Percentiles rank a stretch among this genome's conserved stretches.
Conservation (phyloP, 2,113 vertebrate genomes). For the Hippolais icterina region DNA sequence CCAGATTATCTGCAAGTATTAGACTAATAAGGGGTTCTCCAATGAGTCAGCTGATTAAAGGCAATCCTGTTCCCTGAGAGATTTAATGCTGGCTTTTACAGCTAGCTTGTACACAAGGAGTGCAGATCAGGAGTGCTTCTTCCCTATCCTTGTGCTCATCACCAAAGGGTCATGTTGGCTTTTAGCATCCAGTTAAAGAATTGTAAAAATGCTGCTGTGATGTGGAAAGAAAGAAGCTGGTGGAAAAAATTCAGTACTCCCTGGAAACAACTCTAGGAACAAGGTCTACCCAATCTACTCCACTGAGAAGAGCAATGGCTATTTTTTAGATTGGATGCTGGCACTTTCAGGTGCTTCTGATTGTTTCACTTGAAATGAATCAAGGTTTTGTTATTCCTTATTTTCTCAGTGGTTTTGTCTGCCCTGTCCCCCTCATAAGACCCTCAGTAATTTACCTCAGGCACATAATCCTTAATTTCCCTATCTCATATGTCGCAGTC, state of each 20-base stretch:
- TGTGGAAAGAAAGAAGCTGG: neutral
- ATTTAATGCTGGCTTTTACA: neutral
- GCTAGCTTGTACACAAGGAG: neutral
- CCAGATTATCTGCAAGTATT: neutral
- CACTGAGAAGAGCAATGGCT: neutral
- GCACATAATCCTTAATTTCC: neutral
- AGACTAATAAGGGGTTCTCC: neutral
- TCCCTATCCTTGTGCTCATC: neutral
- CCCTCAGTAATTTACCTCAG: neutral
- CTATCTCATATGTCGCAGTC: neutral
- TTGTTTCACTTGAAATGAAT: neutral
- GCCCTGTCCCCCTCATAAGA: neutral
- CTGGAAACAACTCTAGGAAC: neutral
- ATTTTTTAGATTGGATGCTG: neutral
- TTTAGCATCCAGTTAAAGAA: neutral
- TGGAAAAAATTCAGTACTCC: neutral
- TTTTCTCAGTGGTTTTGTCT: neutral
- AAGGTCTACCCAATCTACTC: neutral
- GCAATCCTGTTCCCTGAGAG: neutral
- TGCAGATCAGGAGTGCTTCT: neutral
- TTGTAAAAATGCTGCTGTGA: neutral
- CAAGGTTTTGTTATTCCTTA: neutral
- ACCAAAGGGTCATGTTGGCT: neutral
- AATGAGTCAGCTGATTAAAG: slow-evolving; percentile 2
- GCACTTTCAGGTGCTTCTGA: neutral